Evolutionary conservation across 2,888 invertebrate species (phyloP), one percentile per base, ranked within the genome.

Genomic region (Trichogramma evanescens): DNA sequence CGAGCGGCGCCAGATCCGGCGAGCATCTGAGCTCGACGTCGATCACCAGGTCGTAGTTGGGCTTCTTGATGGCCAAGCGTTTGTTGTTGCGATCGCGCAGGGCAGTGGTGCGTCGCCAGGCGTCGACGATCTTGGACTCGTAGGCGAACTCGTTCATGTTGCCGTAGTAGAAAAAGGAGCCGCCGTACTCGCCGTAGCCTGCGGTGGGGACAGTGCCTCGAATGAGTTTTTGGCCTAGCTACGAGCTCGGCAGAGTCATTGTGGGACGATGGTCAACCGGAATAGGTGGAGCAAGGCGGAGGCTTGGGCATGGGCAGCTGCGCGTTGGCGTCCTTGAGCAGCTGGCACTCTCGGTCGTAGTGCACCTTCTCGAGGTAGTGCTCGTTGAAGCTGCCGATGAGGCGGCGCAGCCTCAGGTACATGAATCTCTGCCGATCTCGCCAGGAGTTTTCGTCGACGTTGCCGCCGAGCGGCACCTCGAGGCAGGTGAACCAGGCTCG

Each of bases 131-230:
- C 59, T 72, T 75, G 50, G 59, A 72, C 4, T 73, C 71, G 46
- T 71, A 76, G 1, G 76, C 77, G 59, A 69, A 71, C 53, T 71
- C 73, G 64, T 76, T 78, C 77, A 78, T 77, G 50, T 74, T 75
- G 4, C 77, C 77, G 50, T 78, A 78, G 51, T 74, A 77, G 52
- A 72, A 78, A 51, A 76, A 76, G 38, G 66, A 67, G 0, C 75
- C 76, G 0, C 72, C 74, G 56, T 74, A 76, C 48, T 76, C 76
- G 4, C 77, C 77, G 58, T 74, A 77, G 9, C 65, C 65, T 65
- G 6, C 4, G 13, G 9, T 45, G 4, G 6, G 3, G n/a, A 45
- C n/a, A 9, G 8, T 9, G 45, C n/a, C n/a, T 45, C 45, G 26
- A 26, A 2, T 26, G 26, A 26, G 26, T 26, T 26, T 26, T 26